phyloP scores from a whole-genome alignment of 2,113 vertebrate genomes.

The Acanthochromis polyacanthus region DNA sequence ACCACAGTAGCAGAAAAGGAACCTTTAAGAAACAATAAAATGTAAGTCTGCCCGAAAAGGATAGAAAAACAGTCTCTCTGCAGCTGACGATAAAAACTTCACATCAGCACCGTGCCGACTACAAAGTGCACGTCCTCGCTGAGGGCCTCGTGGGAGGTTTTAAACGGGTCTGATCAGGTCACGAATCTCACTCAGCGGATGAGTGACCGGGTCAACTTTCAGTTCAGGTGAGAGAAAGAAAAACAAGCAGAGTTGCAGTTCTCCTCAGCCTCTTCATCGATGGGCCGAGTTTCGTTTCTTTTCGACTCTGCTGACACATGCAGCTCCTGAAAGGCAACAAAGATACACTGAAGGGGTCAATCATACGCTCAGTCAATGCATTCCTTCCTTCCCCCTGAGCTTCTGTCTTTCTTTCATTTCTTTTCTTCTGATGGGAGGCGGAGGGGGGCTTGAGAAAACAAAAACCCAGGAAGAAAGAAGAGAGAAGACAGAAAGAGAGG shows the following conservation, averaged over 20 bases:
- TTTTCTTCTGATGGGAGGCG: conserved; percentile 59
- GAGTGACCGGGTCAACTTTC: conserved; percentile 45
- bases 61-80: not conserved
- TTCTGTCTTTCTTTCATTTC: conserved; percentile 67
- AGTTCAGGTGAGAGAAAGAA: conserved; percentile 66
- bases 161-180: conserved; percentile 41
- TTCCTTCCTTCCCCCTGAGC: conserved; percentile 74
- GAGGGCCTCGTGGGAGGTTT: conserved; percentile 1
- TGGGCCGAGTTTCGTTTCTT: not conserved
- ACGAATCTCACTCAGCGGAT: conserved; percentile 57
- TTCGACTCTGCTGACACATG: conserved; percentile 65
- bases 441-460: conserved; percentile 66
- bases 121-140: not conserved
- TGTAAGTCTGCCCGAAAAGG: not conserved
- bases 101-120: not conserved
- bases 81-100: not conserved
- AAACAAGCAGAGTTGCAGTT: conserved; percentile 61
- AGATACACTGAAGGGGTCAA: conserved; percentile 66
- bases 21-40: no score
- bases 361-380: conserved; percentile 72
- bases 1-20: no score
- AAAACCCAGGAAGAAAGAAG: conserved; percentile 58
- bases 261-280: conserved; percentile 19
- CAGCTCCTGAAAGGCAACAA: conserved; percentile 61
- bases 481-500: conserved; percentile 25